phyloP scores from a whole-genome alignment of 1,140 invertebrate species.

The Potamilus streckersoni region DNA sequence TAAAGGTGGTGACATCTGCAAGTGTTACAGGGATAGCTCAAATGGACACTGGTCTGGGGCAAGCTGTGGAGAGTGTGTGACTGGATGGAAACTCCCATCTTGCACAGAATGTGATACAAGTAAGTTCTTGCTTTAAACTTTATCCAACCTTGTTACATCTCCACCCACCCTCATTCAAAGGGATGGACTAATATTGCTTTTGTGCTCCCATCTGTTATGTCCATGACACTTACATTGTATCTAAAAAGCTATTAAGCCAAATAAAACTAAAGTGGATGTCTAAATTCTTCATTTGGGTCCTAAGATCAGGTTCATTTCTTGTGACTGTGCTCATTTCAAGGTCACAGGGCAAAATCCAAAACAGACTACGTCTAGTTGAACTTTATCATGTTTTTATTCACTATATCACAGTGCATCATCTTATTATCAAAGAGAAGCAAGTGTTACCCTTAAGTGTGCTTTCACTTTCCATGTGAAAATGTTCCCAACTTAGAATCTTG shows the following conservation, averaged over 20 bases:
- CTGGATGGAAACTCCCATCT: conserved; percentile 47
- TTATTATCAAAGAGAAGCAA: no score
- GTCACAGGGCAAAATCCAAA: no score
- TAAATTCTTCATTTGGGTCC: not conserved
- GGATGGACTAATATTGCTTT: no score
- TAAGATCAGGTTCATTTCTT: no score
- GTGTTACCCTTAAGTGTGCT: no score
- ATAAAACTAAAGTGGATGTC: not conserved
- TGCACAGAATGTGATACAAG: conserved; percentile 51
- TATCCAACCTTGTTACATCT: not conserved
- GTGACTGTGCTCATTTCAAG: no score
- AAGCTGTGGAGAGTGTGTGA: conserved; percentile 49
- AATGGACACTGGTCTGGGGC: conserved; percentile 55
- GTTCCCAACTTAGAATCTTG: no score
- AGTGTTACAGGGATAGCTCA: conserved; percentile 45
- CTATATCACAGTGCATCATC: no score
- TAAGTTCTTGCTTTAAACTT: conserved; percentile 13
- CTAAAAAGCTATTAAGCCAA: not conserved
- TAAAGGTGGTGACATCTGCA: conserved; percentile 49
- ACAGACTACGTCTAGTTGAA: no score
- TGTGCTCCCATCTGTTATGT: not conserved
- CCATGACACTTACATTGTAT: not conserved
- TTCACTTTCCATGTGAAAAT: no score
- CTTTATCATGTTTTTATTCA: no score
- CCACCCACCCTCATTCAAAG: no score